Percentiles rank a stretch among this genome's conserved stretches.
These are phyloP conservation scores for Drosophila mimetica DNA, from an alignment of 2,888 invertebrate species.

Conservation along the genomic window DNA sequence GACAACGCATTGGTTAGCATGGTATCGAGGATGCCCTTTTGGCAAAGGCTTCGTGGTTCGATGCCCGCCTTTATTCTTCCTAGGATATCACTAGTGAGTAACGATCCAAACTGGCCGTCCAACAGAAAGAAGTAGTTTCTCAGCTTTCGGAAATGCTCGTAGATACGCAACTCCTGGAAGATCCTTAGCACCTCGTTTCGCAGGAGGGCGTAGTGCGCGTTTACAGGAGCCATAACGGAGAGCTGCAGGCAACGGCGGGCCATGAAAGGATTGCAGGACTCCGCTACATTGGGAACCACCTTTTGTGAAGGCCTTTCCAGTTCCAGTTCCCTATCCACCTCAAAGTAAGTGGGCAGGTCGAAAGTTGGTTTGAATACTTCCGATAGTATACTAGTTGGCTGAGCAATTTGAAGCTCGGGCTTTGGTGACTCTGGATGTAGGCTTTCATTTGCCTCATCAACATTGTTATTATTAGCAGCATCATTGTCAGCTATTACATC, in stretches of 20 bases:
- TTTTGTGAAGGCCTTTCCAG: background rate
- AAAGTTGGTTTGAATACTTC: background rate
- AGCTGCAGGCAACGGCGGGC: conserved; percentile 86
- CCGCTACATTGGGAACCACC: background rate
- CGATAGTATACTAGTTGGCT: background rate
- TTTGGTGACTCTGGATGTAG: background rate
- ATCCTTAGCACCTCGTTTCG: conserved; percentile 90
- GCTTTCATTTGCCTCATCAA: background rate
- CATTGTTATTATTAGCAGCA: conserved; percentile 16
- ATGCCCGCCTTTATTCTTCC: conserved; percentile 88
- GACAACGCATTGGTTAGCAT: conserved; percentile 89
- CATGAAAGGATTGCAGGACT: conserved; percentile 40
- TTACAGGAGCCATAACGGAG: conserved; percentile 89
- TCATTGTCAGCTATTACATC: conserved; percentile 3
- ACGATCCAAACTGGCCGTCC: conserved; percentile 91
- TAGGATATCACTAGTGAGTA: conserved; percentile 89
- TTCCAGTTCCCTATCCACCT: background rate
- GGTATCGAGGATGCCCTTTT: conserved; percentile 88
- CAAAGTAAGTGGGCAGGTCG: conserved; percentile 4
- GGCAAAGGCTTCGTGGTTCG: conserved; percentile 88
- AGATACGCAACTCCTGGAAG: conserved; percentile 86
- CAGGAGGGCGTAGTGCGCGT: conserved; percentile 88
- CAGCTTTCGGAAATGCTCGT: conserved; percentile 90
- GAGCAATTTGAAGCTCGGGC: background rate
- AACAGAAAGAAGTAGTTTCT: conserved; percentile 91